Base-by-base conservation (phyloP, 1,140 invertebrate genomes). In the Bombyx mandarina region DNA sequence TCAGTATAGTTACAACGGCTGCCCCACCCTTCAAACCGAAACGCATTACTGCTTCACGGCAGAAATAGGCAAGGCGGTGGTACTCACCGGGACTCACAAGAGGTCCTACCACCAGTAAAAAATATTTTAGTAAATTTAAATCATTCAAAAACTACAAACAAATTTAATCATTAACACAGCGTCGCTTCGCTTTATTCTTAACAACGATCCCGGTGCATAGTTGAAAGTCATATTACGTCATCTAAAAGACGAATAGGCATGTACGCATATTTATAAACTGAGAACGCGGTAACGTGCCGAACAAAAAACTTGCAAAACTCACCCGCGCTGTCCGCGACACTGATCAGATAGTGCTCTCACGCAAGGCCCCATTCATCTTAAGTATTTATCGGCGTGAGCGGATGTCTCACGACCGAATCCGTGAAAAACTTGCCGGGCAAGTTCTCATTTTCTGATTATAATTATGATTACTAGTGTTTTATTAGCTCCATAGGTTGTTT, bases 261-360 rank as follows among this genome's bases (percentile, higher is more conserved):
- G 73, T 74, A 73, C 65, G 73, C 55, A 52, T 54, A 63, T 73
- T 63, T 75, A 75, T 67, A 75, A 56, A 71, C 69, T 67, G 65
- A 50, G 61, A 65, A 67, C 67, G 62, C 61, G 57, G 50, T 51
- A 48, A 59, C 58, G 48, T 56, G 52, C 54, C 5, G 50, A 45
- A 61, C 65, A 85, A 85, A 18, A 85, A 83, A 85, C 65, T 72
- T 63, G 72, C 61, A 73, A 69, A 57, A 68, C 69, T 67, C 72
- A 72, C 56, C 52, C 55, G 57, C 58, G 52, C 58, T 56, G 61
- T 63, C 49, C 62, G 61, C 56, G 62, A 60, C 63, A 46, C 44
- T 47, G 26, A 78, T 80, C 73, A 73, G 75, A 77, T 80, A 80
- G 67, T 77, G 66, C 70, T 77, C 82, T 82, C 80, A 83, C 80